Percentiles rank a stretch among this genome's conserved stretches.
Evolutionary conservation across 2,797 vertebrate species (phyloP).

Genomic region (Gila robusta): DNA sequence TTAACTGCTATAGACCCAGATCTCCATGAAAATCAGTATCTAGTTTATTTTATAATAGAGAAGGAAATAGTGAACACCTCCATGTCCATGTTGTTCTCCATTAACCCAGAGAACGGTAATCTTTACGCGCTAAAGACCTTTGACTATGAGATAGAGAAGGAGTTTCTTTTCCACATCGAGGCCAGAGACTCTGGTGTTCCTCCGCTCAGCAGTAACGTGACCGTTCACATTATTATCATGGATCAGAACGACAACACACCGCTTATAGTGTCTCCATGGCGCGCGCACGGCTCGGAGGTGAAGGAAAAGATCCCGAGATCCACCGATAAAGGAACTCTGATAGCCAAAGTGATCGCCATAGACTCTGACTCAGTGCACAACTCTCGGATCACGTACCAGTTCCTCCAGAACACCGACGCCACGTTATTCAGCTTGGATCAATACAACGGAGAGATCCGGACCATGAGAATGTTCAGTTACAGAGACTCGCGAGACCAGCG

Average conservation of each 20-base stretch:
- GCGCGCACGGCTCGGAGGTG: conserved; percentile 57
- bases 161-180: conserved; percentile 64
- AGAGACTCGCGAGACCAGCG: conserved; percentile 62
- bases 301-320: conserved; percentile 59
- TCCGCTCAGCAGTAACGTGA: conserved; percentile 65
- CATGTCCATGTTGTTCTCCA: conserved; percentile 65
- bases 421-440: conserved; percentile 64
- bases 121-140: conserved; percentile 68
- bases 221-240: conserved; percentile 64
- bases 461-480: conserved; percentile 63
- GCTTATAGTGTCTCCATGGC: conserved; percentile 62
- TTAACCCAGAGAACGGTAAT: conserved; percentile 67
- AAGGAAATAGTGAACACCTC: conserved; percentile 61
- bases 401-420: conserved; percentile 60
- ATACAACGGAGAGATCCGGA: conserved; percentile 63
- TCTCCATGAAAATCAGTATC: conserved; percentile 63
- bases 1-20: conserved; percentile 65
- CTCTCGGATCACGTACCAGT: conserved; percentile 61
- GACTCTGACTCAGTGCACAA: conserved; percentile 66
- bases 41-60: conserved; percentile 64
- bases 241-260: conserved; percentile 69
- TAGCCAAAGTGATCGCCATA: conserved; percentile 65
- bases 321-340: conserved; percentile 61
- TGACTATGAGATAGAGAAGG: conserved; percentile 67
- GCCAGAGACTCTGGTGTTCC: conserved; percentile 67